phyloP scores from a whole-genome alignment of 2,797 vertebrate species.

The Buceros bicornis region DNA sequence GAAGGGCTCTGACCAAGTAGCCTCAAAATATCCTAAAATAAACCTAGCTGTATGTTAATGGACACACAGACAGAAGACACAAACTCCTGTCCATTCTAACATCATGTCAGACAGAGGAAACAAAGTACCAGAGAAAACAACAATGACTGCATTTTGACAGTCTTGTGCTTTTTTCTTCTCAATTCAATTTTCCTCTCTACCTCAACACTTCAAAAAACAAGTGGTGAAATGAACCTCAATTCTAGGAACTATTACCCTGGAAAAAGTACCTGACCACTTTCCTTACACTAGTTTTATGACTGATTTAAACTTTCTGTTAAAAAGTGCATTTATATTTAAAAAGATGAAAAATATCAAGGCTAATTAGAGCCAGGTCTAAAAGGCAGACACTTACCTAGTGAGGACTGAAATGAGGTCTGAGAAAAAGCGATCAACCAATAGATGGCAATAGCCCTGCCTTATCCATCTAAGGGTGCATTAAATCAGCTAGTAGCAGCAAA shows the following conservation, averaged over 20 bases:
- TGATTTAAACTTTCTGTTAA: not conserved
- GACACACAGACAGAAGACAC: not conserved
- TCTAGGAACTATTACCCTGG: not conserved
- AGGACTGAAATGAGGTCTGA: not conserved
- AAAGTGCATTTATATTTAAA: not conserved
- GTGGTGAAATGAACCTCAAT: not conserved
- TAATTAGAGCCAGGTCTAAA: not conserved
- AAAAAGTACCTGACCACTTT: not conserved
- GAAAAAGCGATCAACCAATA: conserved; percentile 6
- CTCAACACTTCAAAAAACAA: not conserved
- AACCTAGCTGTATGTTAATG: not conserved
- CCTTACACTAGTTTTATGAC: not conserved
- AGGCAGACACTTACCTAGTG: not conserved
- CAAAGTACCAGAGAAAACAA: not conserved
- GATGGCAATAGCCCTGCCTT: conserved; percentile 29
- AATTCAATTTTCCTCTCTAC: not conserved
- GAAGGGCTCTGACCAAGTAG: not conserved
- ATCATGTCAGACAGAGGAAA: not conserved
- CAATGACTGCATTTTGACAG: not conserved
- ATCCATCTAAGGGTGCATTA: not conserved
- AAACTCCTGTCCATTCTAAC: not conserved
- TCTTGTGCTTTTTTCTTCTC: not conserved
- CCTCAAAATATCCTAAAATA: not conserved
- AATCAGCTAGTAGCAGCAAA: not conserved
- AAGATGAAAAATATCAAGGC: not conserved